These are phyloP conservation scores for Lepus americanus DNA, from an alignment of 2,113 vertebrate species.

Conservation along the genomic window DNA sequence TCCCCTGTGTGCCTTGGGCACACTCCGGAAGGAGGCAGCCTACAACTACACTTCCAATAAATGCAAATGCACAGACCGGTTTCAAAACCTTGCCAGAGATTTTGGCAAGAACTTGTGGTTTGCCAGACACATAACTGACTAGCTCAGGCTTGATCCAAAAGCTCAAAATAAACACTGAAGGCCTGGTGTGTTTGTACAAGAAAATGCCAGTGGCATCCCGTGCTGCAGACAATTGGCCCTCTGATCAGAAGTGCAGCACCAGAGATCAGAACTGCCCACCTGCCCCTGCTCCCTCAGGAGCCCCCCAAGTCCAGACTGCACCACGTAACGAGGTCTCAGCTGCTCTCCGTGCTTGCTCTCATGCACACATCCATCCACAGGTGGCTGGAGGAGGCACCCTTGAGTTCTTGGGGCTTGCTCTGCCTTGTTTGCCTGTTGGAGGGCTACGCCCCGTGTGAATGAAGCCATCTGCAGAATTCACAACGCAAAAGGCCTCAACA, in stretches of 20 bases:
- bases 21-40: constrained; percentile 11
- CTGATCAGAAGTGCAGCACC: background rate
- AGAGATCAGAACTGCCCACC: constrained; percentile 39
- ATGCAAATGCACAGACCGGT: constrained; percentile 46
- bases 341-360: background rate
- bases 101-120: constrained; percentile 69
- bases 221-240: background rate
- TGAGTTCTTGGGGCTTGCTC: background rate
- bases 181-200: constrained; percentile 52
- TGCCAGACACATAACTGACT: constrained; percentile 61
- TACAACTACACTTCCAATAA: constrained; percentile 75
- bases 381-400: background rate
- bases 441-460: background rate
- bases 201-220: constrained; percentile 17
- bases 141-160: constrained; percentile 56
- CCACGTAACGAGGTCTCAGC: background rate
- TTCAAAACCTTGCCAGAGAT: constrained; percentile 66
- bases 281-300: constrained; percentile 16
- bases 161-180: constrained; percentile 66
- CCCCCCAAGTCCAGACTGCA: background rate
- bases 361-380: background rate
- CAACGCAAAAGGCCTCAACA: background rate
- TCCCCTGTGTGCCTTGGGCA: rapidly evolving
- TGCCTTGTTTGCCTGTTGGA: background rate
- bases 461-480: constrained; percentile 27